Evolutionary conservation across 2,888 invertebrate species (phyloP).

Genomic region (Congeria kusceri): DNA sequence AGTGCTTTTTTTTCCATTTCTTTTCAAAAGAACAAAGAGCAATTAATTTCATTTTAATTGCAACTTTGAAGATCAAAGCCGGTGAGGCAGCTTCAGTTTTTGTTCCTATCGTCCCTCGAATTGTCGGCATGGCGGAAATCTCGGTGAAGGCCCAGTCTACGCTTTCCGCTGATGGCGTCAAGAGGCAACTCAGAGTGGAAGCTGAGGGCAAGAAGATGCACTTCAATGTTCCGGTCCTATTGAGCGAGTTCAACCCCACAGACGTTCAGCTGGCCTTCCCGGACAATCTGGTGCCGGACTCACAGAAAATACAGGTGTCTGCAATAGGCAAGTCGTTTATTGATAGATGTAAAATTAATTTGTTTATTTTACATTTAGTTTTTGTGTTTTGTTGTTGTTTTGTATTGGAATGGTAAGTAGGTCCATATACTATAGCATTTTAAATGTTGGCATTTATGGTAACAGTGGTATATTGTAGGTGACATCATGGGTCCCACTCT

Average conservation of each 20-base stretch:
- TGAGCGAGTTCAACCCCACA: conserved; percentile 66
- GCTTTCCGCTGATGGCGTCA: conserved; percentile 55
- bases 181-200: conserved; percentile 59
- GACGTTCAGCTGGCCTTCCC: conserved; percentile 91
- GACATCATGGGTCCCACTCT: conserved; percentile 93
- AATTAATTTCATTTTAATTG: neutral
- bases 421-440: too few relatives aligned
- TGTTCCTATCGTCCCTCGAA: conserved; percentile 52
- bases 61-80: conserved; percentile 39
- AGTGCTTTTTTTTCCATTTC: too few relatives aligned
- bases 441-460: too few relatives aligned
- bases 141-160: conserved; percentile 56
- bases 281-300: conserved; percentile 88
- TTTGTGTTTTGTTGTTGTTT: too few relatives aligned
- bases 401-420: too few relatives aligned
- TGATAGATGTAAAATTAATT: too few relatives aligned
- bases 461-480: too few relatives aligned
- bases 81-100: conserved; percentile 54
- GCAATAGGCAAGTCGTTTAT: conserved; percentile 79
- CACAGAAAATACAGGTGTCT: conserved; percentile 88
- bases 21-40: too few relatives aligned
- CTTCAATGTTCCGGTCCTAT: conserved; percentile 71
- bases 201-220: conserved; percentile 76
- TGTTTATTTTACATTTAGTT: too few relatives aligned
- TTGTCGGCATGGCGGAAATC: conserved; percentile 48